Percentiles rank a stretch among this genome's conserved stretches.
phyloP scores from a whole-genome alignment of 2,113 vertebrate genomes.

The Chaetops frenatus region DNA sequence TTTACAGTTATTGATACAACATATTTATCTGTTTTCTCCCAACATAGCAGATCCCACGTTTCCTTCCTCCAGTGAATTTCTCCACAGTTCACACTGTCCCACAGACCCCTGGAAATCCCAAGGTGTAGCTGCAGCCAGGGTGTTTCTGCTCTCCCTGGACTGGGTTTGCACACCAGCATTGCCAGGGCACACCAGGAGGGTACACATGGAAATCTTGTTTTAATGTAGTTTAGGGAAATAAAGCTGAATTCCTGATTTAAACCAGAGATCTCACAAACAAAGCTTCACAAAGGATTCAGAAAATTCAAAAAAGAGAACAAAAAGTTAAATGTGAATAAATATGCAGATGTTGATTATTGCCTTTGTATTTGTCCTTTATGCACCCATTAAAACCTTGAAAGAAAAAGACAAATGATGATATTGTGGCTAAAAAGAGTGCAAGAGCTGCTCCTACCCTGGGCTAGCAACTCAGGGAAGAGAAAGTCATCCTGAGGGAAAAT shows the following conservation, averaged over 20 bases:
- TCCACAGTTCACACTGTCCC: neutral
- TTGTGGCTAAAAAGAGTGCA: neutral
- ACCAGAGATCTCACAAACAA: neutral
- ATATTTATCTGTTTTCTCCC: neutral
- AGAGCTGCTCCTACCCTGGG: neutral
- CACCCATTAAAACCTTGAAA: neutral
- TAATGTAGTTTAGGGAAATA: neutral
- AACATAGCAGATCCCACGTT: neutral
- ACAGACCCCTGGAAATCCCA: neutral
- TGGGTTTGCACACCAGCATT: neutral
- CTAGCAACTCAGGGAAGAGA: neutral
- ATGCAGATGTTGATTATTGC: neutral
- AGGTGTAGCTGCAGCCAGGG: neutral
- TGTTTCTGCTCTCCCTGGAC: neutral
- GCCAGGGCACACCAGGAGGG: neutral
- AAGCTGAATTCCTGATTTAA: neutral
- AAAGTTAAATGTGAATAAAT: neutral
- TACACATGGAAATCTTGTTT: accelerated
- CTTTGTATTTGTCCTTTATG: neutral
- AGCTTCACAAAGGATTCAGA: neutral
- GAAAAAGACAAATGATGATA: neutral
- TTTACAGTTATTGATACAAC: neutral
- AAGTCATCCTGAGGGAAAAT: conserved; percentile 3
- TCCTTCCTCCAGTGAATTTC: neutral
- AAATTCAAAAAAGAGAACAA: neutral